Conservation (phyloP, 2,113 vertebrate species). For the Thryonomys swinderianus region DNA sequence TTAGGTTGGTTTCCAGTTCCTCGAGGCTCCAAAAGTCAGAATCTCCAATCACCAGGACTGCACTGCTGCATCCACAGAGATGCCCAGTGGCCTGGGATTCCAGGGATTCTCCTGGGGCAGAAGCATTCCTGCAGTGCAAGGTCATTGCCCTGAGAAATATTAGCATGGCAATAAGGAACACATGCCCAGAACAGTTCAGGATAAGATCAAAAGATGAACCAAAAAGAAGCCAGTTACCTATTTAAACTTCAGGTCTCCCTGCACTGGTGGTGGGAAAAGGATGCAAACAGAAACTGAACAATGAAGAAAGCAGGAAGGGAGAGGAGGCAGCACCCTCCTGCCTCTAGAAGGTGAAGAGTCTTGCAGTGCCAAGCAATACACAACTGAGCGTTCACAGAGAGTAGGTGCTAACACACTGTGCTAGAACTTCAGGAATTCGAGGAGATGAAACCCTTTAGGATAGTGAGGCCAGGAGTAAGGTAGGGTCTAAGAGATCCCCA, state of each 20-base stretch:
- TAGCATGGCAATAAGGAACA: conserved; percentile 46
- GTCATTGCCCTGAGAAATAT: conserved; percentile 35
- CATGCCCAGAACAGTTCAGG: background rate
- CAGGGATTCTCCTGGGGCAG: background rate
- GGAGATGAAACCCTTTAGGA: background rate
- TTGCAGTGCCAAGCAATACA: background rate
- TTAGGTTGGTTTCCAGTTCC: conserved; percentile 38
- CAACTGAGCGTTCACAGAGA: background rate
- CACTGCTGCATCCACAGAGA: background rate
- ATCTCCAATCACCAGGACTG: background rate
- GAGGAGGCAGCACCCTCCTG: background rate
- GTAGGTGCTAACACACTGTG: background rate
- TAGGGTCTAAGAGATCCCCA: background rate
- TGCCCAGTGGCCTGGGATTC: background rate
- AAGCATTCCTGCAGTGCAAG: conserved; percentile 26
- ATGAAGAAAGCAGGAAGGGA: background rate
- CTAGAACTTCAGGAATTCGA: background rate
- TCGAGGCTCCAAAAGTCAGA: conserved; percentile 21
- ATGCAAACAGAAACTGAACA: background rate
- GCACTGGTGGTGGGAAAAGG: no score
- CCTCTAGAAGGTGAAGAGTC: background rate
- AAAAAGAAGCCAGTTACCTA: background rate
- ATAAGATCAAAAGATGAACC: conserved; percentile 27
- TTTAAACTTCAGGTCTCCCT: background rate
- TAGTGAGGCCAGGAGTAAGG: background rate